Percentiles rank a stretch among this genome's conserved stretches.
Evolutionary conservation across 1,140 invertebrate genomes (phyloP).

Genomic region (Habropoda laboriosa): DNA sequence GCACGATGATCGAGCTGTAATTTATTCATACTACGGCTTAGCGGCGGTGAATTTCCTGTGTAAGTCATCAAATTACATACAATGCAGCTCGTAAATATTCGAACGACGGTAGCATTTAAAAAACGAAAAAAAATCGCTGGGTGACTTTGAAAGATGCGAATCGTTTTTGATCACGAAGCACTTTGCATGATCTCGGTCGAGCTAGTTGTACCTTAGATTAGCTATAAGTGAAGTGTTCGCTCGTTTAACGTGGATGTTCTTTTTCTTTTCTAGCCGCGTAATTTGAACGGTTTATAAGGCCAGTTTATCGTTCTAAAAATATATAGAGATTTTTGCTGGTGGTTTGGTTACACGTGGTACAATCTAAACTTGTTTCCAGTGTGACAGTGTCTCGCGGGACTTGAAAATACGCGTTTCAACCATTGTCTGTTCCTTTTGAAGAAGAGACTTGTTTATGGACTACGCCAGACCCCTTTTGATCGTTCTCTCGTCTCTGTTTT

Average conservation of each 20-base stretch:
- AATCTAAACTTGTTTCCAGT: background rate
- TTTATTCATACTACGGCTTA: conserved; percentile 36
- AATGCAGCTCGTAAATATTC: background rate
- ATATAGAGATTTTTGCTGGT: background rate
- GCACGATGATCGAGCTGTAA: conserved; percentile 19
- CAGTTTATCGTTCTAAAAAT: background rate
- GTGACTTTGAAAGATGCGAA: too few relatives aligned
- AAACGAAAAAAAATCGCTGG: too few relatives aligned
- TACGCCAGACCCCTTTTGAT: background rate
- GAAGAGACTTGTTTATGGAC: too few relatives aligned
- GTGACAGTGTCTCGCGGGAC: background rate
- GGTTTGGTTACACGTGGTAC: background rate
- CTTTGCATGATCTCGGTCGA: too few relatives aligned
- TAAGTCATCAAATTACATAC: conserved; percentile 22
- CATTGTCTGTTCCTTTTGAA: background rate
- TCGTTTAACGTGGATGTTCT: background rate
- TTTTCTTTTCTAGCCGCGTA: background rate
- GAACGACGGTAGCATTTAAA: background rate
- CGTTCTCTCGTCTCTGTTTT: background rate
- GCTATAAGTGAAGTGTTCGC: too few relatives aligned
- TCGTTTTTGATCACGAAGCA: background rate
- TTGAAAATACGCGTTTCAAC: background rate
- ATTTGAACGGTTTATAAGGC: background rate
- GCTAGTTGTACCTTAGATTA: too few relatives aligned
- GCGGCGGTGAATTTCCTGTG: conserved; percentile 18